Base-by-base conservation (phyloP, 1,140 invertebrate genomes). In the Pseudomyrmex sp. region DNA sequence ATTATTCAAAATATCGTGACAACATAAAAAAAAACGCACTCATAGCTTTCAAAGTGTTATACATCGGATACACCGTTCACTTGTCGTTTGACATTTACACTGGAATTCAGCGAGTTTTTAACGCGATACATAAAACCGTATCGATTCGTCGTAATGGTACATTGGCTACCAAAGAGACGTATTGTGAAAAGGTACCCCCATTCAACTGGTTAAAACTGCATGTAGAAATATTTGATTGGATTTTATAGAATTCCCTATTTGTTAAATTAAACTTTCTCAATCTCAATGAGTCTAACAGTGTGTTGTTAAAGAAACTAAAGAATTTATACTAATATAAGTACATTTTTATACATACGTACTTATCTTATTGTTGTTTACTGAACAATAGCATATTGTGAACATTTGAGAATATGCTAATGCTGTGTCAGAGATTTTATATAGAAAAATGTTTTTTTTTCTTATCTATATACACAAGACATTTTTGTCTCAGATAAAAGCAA, bases 141-240 rank as follows among this genome's bases (percentile, higher is more conserved):
- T 76, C n/a, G 61, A 20, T 54, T 48, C 13, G 15, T 74, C 82
- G 2, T 44, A 61, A 93, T 93, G 91, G 83, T 90, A 76, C 90
- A 89, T 85, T 91, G 92, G 88, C 63, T 92, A 73, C 86, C 85
- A 75, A 93, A 90, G 84, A 93, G 90, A 83, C 89, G 88, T 69
- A 85, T 91, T 56, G 75, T 91, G 63, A 92, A 90, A 87, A 93
- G 92, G 92, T 92, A 93, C n/a, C 50, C 59, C 59, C 52, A 62
- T 61, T 62, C 62, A n/a, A 35, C 59, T 77, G n/a, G 61, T 20
- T 82, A 58, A 68, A 74, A 23, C 2, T 80, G 35, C 48, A 61
- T 86, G 44, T 44, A 7, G 13, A 35, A n/a, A 1, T 15, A 26
- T n/a, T 69, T 4, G 15, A 56, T 69, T 35, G 35, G 35, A 35